Evolutionary conservation across 2,797 vertebrate species (phyloP), one percentile per base, ranked within the genome.

Genomic region (Manis javanica): DNA sequence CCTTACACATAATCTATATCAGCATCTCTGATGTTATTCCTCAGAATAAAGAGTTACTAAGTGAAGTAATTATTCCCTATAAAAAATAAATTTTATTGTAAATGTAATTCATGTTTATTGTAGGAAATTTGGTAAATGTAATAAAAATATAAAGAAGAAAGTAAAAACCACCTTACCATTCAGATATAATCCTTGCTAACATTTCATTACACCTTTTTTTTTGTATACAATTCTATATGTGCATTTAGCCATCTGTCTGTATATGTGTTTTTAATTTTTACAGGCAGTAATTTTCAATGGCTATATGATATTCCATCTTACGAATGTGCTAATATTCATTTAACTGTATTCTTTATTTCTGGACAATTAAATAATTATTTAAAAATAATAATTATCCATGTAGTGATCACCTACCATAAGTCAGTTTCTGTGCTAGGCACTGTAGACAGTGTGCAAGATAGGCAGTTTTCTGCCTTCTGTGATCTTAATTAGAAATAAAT

Each of bases 61-160:
- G 61, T 74, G 24, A 79, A 93, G 63, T 66, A 79, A 55, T 94
- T 87, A 95, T 13, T 96, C 24, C 18, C 53, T 84, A 92, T 69
- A 81, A 88, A 90, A 57, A 55, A 53, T n/a, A 86, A 26, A 59
- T 91, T 90, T 92, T 51, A 55, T 72, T 93, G 37, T 68, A 71
- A 69, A 78, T 53, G 5, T 90, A 82, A 66, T 72, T 96, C 53
- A 13, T 79, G 26, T 90, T 84, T 85, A 39, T 71, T 94, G 16
- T 74, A 87, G 57, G 59, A 96, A 78, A 90, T 31, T 78, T 79
- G 16, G 14, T 34, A 46, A 93, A 75, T 75, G 15, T 37, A 94
- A 37, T 75, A 59, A 81, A 91, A 92, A 7, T 79, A 2, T 89
- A 87, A 49, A 90, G 42, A 82, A 82, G 68, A 95, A 81, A 64